Evolutionary conservation across 2,888 invertebrate genomes (phyloP).

Genomic region (Tineola bisselliella): DNA sequence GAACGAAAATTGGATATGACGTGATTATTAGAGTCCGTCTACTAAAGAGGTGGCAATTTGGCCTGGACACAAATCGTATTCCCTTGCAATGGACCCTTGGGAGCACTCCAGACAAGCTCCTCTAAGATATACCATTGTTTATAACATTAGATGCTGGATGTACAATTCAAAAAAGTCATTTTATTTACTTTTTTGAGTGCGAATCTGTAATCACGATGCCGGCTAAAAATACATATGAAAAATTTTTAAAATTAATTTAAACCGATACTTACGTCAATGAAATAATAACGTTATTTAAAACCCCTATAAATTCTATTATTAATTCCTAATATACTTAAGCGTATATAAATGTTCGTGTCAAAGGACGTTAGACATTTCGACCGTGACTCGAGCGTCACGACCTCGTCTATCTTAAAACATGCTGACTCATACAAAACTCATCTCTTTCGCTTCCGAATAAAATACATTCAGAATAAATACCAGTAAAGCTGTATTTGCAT

Average conservation of each 20-base stretch:
- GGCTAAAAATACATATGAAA: too few species aligned
- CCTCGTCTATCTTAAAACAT: conserved; percentile 25
- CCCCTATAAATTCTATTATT: too few species aligned
- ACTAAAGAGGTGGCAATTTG: conserved; percentile 62
- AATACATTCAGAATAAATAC: not conserved
- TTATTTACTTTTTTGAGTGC: too few species aligned
- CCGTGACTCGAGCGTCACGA: conserved; percentile 1
- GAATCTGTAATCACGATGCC: too few species aligned
- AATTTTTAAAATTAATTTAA: too few species aligned
- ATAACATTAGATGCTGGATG: not conserved
- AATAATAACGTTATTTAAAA: too few species aligned
- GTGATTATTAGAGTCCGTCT: conserved; percentile 59
- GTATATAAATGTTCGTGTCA: not conserved
- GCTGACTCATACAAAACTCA: conserved; percentile 60
- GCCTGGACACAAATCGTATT: conserved; percentile 43
- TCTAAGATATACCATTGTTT: conserved; percentile 5
- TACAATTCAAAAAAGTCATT: not conserved
- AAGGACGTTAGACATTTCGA: not conserved
- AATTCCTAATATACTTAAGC: not conserved
- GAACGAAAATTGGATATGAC: conserved; percentile 60
- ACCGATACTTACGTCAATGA: too few species aligned
- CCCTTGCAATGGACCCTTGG: conserved; percentile 41
- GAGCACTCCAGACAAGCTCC: conserved; percentile 14
- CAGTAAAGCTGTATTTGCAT: not conserved
- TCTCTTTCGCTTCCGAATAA: conserved; percentile 25